These are phyloP conservation scores for Drosophila melanosoma DNA, from an alignment of 2,888 invertebrate species.

Conservation along the genomic window DNA sequence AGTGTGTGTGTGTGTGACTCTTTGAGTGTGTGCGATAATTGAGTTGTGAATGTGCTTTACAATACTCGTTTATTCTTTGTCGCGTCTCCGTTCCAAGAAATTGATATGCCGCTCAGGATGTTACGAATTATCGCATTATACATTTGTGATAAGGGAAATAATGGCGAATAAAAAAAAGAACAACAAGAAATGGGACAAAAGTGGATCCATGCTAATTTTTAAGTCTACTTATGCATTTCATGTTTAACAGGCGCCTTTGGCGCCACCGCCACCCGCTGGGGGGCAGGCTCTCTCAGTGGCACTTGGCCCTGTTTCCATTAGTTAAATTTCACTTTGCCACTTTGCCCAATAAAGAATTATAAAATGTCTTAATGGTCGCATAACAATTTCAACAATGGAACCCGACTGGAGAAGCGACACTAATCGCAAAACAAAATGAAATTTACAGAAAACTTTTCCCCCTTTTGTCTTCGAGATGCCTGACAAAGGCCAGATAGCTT, in stretches of 20 bases:
- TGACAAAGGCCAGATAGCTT: constrained; percentile 75
- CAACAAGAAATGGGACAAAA: not conserved
- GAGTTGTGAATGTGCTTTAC: constrained; percentile 74
- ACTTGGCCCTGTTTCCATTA: constrained; percentile 62
- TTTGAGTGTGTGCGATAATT: constrained; percentile 71
- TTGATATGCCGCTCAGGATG: constrained; percentile 78
- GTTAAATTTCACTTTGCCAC: constrained; percentile 58
- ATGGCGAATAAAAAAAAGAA: constrained; percentile 20
- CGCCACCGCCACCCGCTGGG: constrained; percentile 17
- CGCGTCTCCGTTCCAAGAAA: constrained; percentile 50
- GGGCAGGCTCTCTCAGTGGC: constrained; percentile 5
- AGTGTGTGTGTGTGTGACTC: constrained; percentile 9
- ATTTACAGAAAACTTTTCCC: constrained; percentile 76
- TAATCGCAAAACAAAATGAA: constrained; percentile 82
- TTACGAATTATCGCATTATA: constrained; percentile 73
- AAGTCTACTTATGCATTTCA: constrained; percentile 18
- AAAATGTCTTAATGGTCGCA: constrained; percentile 79
- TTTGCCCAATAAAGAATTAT: constrained; percentile 74
- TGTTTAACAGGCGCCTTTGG: constrained; percentile 1
- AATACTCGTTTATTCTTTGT: constrained; percentile 38
- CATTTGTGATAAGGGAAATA: constrained; percentile 55
- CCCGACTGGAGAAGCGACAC: constrained; percentile 71
- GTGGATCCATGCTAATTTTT: constrained; percentile 55
- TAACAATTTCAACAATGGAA: constrained; percentile 78
- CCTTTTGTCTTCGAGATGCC: constrained; percentile 47